Evolutionary conservation across 2,113 vertebrate genomes (phyloP), one percentile per base, ranked within the genome.

Genomic region (Echinops telfairi): DNA sequence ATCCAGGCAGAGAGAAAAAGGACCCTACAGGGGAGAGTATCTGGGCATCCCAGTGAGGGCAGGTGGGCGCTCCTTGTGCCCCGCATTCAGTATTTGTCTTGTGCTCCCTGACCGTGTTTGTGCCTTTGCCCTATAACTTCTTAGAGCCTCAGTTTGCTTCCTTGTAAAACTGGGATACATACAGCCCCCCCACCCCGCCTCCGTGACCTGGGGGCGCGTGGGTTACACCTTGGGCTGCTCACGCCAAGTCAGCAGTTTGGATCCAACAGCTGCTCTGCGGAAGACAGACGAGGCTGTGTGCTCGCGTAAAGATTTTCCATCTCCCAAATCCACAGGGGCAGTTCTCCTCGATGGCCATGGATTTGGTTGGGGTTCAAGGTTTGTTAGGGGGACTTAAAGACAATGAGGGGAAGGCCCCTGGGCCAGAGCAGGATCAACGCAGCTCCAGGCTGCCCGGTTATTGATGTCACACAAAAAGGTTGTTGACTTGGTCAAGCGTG

Each of bases 31-130:
- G 15, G 40, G 33, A 38, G 14, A 1, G 62, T 1, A 3, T 22
- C 79, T 11, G 10, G 31, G 60, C 2, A 36, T 43, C 47, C n/a
- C 2, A 5, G 68, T 12, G 5, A 36, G 71, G 70, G 4, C 11
- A 36, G n/a, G 19, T 0, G 5, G 38, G 19, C 0, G 3, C 14
- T 22, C 14, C 19, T 79, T 8, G 15, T 0, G 16, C 9, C 27
- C 79, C 8, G 70, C 66, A n/a, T 3, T 9, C 25, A 27, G 66
- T 60, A 58, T 14, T 60, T 64, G 40, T 57, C 64, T 33, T 27
- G 11, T 9, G 11, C 0, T 64, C 80, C 64, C 33, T 11, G 47
- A 53, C 47, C 9, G 23, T 53, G 47, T 53, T 4, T 53, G 47
- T 53, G 47, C 47, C 47, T 53, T 53, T 53, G 47, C 36, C 33